A percentile compares a stretch with the other conserved stretches of the same genome.
Conservation (phyloP, 2,797 vertebrate species). For the Sternarchorhynchus goeldii region DNA sequence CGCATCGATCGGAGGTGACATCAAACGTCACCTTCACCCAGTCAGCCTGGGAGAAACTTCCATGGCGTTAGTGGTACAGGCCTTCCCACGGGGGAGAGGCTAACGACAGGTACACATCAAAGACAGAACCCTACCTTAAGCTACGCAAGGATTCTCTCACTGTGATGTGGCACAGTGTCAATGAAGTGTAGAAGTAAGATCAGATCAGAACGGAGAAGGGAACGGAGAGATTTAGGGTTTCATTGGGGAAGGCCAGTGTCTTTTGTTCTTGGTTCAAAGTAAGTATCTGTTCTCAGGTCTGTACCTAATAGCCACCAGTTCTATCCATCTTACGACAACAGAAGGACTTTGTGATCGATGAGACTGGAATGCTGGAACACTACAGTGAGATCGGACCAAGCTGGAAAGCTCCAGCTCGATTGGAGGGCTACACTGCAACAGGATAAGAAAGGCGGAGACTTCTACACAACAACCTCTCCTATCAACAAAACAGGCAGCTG, state of each 20-base stretch:
- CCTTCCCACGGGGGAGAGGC: conserved; percentile 57
- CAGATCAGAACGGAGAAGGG: neutral
- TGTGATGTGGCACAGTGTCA: neutral
- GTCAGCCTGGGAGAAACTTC: conserved; percentile 65
- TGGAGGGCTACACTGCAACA: conserved; percentile 31
- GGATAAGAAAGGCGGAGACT: conserved; percentile 3
- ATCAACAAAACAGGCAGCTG: conserved; percentile 16
- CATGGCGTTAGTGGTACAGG: conserved; percentile 65
- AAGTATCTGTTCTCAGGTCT: neutral
- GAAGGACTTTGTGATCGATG: conserved; percentile 1
- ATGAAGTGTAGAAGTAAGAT: neutral
- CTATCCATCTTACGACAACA: conserved; percentile 26
- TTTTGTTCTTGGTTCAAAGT: neutral
- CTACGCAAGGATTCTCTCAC: conserved; percentile 24
- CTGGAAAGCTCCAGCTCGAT: conserved; percentile 28
- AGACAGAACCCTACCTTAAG: conserved; percentile 49
- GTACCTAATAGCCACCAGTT: conserved; percentile 28
- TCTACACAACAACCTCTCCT: conserved; percentile 14
- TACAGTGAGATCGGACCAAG: conserved; percentile 37
- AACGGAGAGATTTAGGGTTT: too few species aligned
- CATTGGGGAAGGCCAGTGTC: too few species aligned
- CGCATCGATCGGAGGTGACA: conserved; percentile 59
- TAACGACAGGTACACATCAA: conserved; percentile 69
- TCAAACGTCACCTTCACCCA: conserved; percentile 62
- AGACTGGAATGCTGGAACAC: conserved; percentile 10